Evolutionary conservation across 1,140 invertebrate species (phyloP).

Genomic region (Varroa destructor): DNA sequence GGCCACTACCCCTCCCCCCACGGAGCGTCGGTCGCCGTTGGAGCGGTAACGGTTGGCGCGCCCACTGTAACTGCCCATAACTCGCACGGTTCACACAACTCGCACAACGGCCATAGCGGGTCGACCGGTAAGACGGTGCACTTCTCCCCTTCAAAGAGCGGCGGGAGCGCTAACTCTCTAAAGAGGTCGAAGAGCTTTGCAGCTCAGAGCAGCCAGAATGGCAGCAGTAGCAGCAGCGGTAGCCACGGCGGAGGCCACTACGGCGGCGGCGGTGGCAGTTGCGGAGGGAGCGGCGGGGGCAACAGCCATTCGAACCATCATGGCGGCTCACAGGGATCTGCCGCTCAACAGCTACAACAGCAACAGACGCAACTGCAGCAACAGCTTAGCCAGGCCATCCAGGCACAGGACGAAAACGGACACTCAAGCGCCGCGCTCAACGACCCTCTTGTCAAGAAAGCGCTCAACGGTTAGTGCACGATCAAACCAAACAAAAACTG

Average conservation of each 20-base stretch:
- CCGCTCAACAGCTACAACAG: too few species aligned
- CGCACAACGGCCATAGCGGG: too few species aligned
- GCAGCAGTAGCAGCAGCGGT: not conserved
- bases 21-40: too few species aligned
- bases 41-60: too few species aligned
- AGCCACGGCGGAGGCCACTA: not conserved
- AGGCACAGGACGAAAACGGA: conserved; percentile 25
- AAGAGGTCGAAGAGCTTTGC: conserved; percentile 28
- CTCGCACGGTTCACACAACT: too few species aligned
- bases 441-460: conserved; percentile 25
- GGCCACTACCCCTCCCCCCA: too few species aligned
- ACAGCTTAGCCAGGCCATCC: conserved; percentile 20
- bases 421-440: conserved; percentile 22
- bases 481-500: too few species aligned
- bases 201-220: conserved; percentile 12
- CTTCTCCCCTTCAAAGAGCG: conserved; percentile 28
- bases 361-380: conserved; percentile 20
- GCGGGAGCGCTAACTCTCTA: conserved; percentile 9
- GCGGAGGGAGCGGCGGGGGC: too few species aligned
- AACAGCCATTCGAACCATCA: too few species aligned
- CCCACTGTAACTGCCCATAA: too few species aligned
- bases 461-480: conserved; percentile 12
- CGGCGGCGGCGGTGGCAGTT: not conserved
- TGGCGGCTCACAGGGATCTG: too few species aligned
- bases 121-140: conserved; percentile 22